Base-by-base conservation (phyloP, 2,113 vertebrate species). In the Rhinichthys klamathensis region DNA sequence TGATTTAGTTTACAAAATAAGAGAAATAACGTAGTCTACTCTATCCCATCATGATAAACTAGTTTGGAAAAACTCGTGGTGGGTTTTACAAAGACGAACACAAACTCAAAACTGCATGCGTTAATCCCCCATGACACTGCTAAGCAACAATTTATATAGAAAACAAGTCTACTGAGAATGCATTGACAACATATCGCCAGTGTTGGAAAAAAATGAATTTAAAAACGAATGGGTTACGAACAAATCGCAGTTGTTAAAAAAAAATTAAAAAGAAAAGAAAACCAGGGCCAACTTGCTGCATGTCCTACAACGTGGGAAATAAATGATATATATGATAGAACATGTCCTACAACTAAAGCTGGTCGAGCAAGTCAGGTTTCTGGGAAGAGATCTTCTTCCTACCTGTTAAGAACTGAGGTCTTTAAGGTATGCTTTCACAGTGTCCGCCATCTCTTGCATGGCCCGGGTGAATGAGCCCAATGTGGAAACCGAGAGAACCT, bases 321-420 rank as follows among this genome's bases (percentile, higher is more conserved):
- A 63, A 78, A 56, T 58, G 41, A 60, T 82, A 56, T 49, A 56
- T 51, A 60, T 18, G 10, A 16, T 9, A 60, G 72, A 65, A 77
- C 76, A 51, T 75, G 89, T 90, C 83, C 83, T 87, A 90, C n/a
- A 83, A 72, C 76, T 78, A 85, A 70, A 85, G 82, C 61, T 86
- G 84, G 87, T 84, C 86, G 84, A 84, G 75, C 84, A 84, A 79
- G 73, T 88, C 88, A 84, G 87, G 87, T 88, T 86, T 86, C 83
- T 85, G 80, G 87, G 85, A 87, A 84, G 85, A 80, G 60, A 60
- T 85, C 87, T 90, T 85, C 87, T 90, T 87, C 89, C 89, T 90
- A 90, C 89, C 89, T 90, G 87, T 88, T 80, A 74, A 79, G 87
- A 88, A 86, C 77, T 82, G 87, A 88, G 79, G 83, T 88, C 85